Evolutionary conservation across 2,888 invertebrate genomes (phyloP).

Genomic region (Drosophila monieri): DNA sequence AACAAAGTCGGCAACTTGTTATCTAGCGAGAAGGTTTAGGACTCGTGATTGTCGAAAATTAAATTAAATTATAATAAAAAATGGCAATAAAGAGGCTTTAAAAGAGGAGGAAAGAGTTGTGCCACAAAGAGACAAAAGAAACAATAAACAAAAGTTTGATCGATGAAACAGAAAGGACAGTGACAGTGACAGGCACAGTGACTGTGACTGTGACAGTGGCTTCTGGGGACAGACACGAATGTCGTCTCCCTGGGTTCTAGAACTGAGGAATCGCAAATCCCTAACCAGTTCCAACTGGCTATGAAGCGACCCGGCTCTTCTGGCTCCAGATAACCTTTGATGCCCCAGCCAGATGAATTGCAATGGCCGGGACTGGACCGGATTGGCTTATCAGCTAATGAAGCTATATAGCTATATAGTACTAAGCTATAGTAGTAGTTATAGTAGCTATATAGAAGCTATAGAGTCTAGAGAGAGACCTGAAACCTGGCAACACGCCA

Average conservation of each 20-base stretch:
- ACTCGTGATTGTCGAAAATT: not conserved
- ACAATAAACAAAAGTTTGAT: constrained; percentile 31
- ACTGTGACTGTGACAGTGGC: too few species aligned
- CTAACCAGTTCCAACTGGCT: constrained; percentile 56
- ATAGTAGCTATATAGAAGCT: too few species aligned
- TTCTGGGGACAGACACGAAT: constrained; percentile 18
- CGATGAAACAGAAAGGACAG: constrained; percentile 17
- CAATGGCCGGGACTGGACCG: constrained; percentile 37
- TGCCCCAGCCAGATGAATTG: constrained; percentile 56
- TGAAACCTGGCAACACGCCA: constrained; percentile 56
- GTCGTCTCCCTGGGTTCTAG: constrained; percentile 11
- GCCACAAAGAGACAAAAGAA: not conserved
- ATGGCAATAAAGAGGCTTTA: constrained; percentile 3
- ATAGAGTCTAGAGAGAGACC: constrained; percentile 41
- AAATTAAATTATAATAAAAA: constrained; percentile 14
- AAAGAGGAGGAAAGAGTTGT: constrained; percentile 1
- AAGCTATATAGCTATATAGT: too few species aligned
- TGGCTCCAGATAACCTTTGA: constrained; percentile 59
- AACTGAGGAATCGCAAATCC: constrained; percentile 41
- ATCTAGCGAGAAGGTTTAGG: constrained; percentile 2
- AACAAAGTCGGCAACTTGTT: constrained; percentile 20
- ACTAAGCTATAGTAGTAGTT: too few species aligned
- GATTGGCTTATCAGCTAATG: constrained; percentile 50
- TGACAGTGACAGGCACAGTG: too few species aligned
- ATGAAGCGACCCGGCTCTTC: constrained; percentile 44